A percentile compares a stretch with the other conserved stretches of the same genome.
These are phyloP conservation scores for Rhopalosiphum padi DNA, from an alignment of 1,140 invertebrate genomes.

Conservation along the genomic window DNA sequence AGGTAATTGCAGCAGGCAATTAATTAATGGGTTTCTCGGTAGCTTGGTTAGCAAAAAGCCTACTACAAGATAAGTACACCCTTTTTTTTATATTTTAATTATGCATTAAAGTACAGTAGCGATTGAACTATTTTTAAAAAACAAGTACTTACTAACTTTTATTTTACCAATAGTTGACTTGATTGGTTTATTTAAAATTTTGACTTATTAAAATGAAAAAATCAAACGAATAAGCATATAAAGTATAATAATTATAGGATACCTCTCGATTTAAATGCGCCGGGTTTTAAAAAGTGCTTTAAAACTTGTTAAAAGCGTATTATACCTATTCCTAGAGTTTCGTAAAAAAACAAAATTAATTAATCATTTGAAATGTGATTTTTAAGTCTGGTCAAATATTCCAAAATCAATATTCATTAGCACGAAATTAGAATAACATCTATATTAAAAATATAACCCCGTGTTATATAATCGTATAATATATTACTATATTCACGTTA, in stretches of 20 bases:
- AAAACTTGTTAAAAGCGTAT: not conserved
- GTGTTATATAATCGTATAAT: too few species aligned
- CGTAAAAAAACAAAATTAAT: not conserved
- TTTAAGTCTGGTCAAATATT: not conserved
- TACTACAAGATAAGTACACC: not conserved
- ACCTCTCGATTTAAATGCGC: not conserved
- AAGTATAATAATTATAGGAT: not conserved
- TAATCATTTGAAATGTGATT: not conserved
- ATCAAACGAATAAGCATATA: not conserved
- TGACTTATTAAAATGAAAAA: not conserved
- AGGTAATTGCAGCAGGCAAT: not conserved
- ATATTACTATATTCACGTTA: not conserved
- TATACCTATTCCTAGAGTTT: not conserved
- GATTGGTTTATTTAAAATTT: not conserved
- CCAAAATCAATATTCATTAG: not conserved
- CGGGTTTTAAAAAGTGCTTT: not conserved
- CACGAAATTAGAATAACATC: not conserved
- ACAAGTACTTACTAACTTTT: not conserved
- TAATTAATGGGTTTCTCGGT: not conserved
- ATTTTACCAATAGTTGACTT: not conserved
- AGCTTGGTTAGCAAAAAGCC: not conserved
- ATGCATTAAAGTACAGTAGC: not conserved
- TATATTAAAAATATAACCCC: not conserved
- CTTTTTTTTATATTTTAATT: not conserved
- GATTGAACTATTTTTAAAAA: not conserved